These are phyloP conservation scores for Apaloderma vittatum DNA, from an alignment of 2,113 vertebrate genomes.

Conservation along the genomic window DNA sequence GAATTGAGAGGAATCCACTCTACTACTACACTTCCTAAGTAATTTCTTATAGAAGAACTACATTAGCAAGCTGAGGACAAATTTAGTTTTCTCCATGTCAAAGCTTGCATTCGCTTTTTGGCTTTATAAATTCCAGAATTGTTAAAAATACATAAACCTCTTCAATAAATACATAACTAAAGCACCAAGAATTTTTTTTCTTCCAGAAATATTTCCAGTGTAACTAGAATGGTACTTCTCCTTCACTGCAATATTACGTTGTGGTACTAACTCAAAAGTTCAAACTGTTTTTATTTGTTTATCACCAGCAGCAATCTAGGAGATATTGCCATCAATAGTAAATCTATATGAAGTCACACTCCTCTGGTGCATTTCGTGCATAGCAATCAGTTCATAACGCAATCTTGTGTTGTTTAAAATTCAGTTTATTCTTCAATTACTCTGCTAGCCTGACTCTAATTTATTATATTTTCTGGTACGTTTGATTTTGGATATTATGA, in stretches of 20 bases:
- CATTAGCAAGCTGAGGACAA: not conserved
- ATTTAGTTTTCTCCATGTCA: not conserved
- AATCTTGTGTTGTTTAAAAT: constrained; percentile 64
- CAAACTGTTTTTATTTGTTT: constrained; percentile 6
- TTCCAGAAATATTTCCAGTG: not conserved
- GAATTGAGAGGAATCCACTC: not conserved
- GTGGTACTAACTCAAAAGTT: constrained; percentile 25
- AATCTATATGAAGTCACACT: constrained; percentile 46
- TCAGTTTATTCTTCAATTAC: constrained; percentile 75
- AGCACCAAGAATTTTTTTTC: not conserved
- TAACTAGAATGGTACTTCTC: not conserved
- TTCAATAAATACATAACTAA: constrained; percentile 8
- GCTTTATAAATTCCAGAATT: not conserved
- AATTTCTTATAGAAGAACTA: not conserved
- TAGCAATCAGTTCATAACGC: constrained; percentile 55
- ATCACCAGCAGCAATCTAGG: constrained; percentile 45
- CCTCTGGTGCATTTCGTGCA: constrained; percentile 40
- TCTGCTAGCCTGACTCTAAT: constrained; percentile 57
- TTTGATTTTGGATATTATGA: constrained; percentile 74
- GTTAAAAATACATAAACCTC: not conserved
- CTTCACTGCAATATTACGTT: not conserved
- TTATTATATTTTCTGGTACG: constrained; percentile 77
- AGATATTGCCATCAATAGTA: constrained; percentile 57
- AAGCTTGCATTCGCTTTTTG: not conserved
- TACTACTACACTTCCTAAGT: not conserved